phyloP scores from a whole-genome alignment of 2,888 invertebrate genomes.

The Zaprionus obscuricornis region DNA sequence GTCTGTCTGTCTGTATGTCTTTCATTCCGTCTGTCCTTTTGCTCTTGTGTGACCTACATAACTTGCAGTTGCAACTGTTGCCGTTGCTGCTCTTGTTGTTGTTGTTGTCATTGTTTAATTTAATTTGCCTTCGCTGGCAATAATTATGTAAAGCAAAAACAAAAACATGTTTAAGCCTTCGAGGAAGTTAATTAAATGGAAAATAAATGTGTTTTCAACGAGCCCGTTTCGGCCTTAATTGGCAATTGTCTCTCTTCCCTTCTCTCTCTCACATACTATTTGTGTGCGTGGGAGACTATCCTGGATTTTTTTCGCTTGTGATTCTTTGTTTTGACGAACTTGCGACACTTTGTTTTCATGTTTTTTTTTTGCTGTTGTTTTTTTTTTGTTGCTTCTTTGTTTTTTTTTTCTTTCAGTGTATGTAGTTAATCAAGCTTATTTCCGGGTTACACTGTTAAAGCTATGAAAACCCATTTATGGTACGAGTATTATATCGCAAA shows the following conservation, averaged over 20 bases:
- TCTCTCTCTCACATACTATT: too few species aligned
- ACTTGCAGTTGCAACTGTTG: slow-evolving; percentile 42
- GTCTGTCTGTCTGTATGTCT: slow-evolving; percentile 22
- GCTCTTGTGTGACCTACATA: slow-evolving; percentile 66
- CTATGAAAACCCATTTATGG: slow-evolving; percentile 17
- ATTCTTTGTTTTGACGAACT: slow-evolving; percentile 41
- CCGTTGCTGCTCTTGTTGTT: slow-evolving; percentile 23
- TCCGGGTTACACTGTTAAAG: slow-evolving; percentile 35
- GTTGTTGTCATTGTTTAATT: slow-evolving; percentile 52
- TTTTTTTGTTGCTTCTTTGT: too few species aligned
- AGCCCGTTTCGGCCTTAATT: slow-evolving; percentile 59
- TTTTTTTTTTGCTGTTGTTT: too few species aligned
- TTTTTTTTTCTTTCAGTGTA: too few species aligned
- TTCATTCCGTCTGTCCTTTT: slow-evolving; percentile 39
- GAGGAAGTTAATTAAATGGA: slow-evolving; percentile 76
- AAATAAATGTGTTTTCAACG: slow-evolving; percentile 68
- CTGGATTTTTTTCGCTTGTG: slow-evolving; percentile 2
- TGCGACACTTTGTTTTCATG: too few species aligned
- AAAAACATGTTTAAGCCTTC: slow-evolving; percentile 63
- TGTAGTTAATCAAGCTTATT: slow-evolving; percentile 37
- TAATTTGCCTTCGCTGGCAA: slow-evolving; percentile 52
- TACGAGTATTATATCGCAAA: not conserved
- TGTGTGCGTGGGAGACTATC: slow-evolving; percentile 41
- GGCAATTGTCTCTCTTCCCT: slow-evolving; percentile 31
- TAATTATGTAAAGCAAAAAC: slow-evolving; percentile 63